These are phyloP conservation scores for Tholera decimalis DNA, from an alignment of 2,888 invertebrate species.

Conservation along the genomic window DNA sequence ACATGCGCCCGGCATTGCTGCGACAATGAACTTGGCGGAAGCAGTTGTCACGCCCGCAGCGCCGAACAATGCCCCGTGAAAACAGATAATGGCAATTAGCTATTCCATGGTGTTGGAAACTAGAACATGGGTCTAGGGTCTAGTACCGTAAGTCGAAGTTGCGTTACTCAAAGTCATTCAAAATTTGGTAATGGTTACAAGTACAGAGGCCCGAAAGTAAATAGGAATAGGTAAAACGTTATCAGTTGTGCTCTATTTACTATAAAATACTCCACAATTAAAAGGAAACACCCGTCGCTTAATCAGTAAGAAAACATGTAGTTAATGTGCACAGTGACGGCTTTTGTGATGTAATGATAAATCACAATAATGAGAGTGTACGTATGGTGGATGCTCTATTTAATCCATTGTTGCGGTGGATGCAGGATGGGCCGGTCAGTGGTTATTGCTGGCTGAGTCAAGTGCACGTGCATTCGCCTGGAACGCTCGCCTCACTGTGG, in stretches of 20 bases:
- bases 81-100: conserved; percentile 80
- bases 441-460: conserved; percentile 79
- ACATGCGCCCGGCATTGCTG: conserved; percentile 68
- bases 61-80: conserved; percentile 84
- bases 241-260: conserved; percentile 1
- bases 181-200: neutral
- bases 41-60: conserved; percentile 87
- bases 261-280: conserved; percentile 18
- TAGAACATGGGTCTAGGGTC: conserved; percentile 47
- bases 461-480: conserved; percentile 88
- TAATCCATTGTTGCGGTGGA: conserved; percentile 78
- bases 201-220: neutral
- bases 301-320: conserved; percentile 52
- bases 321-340: conserved; percentile 28
- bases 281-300: conserved; percentile 27
- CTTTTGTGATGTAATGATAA: conserved; percentile 49
- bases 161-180: conserved; percentile 5
- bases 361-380: conserved; percentile 49
- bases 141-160: conserved; percentile 28
- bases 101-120: conserved; percentile 64
- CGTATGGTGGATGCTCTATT: conserved; percentile 78
- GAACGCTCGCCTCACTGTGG: conserved; percentile 85
- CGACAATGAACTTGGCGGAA: conserved; percentile 91
- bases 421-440: conserved; percentile 83
- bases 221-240: neutral